Conservation (phyloP, 2,797 vertebrate species). For the Melopsittacus undulatus region DNA sequence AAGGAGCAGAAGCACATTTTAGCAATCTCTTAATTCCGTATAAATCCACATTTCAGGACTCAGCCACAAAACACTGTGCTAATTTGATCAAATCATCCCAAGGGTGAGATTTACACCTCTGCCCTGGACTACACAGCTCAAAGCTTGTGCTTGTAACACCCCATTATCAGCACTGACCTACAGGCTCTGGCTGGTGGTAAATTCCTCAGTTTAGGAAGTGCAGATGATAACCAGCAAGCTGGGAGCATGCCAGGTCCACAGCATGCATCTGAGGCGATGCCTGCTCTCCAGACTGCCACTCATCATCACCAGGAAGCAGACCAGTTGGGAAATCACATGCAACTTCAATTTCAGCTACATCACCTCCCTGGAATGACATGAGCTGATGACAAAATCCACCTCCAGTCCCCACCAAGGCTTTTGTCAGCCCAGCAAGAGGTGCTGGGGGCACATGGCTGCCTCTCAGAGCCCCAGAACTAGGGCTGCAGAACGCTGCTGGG, state of each 20-base stretch:
- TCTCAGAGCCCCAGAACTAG: not conserved
- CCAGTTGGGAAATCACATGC: not conserved
- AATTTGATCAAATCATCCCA: not conserved
- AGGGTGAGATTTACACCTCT: not conserved
- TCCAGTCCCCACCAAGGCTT: not conserved
- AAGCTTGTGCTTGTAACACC: not conserved
- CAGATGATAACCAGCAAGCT: not conserved
- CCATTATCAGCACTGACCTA: not conserved
- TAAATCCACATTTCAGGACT: not conserved
- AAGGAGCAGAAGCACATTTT: not conserved
- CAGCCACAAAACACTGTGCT: not conserved
- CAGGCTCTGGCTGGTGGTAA: not conserved
- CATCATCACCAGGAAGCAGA: not conserved
- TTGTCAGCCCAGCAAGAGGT: not conserved
- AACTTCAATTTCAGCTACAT: rapidly evolving
- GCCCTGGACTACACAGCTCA: not conserved
- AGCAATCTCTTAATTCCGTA: not conserved
- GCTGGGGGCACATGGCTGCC: rapidly evolving
- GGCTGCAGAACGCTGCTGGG: not conserved
- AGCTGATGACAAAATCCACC: not conserved
- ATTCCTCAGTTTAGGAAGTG: not conserved
- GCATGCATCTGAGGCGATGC: rapidly evolving
- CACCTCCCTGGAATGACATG: not conserved
- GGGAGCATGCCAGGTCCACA: not conserved
- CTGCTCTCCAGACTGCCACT: not conserved